Evolutionary conservation across 2,888 invertebrate species (phyloP), one percentile per base, ranked within the genome.

Genomic region (Phengaris alcon): DNA sequence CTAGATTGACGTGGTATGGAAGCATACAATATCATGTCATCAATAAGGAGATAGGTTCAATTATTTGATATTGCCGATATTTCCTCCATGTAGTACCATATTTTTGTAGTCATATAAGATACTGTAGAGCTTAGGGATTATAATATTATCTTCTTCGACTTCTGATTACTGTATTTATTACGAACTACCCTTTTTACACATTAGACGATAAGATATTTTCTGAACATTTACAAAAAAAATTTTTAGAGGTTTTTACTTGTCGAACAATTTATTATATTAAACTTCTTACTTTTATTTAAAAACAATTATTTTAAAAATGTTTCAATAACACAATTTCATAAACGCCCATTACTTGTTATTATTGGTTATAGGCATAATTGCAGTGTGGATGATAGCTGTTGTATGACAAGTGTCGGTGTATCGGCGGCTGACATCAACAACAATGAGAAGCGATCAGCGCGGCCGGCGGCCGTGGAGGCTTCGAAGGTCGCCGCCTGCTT

Each of bases 401-500:
- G 70, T 52, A 70, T 52, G 70, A 35, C 72, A n/a, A 44, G 54
- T 54, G 8, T 72, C 48, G 70, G 68, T 64, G 64, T 64, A 12
- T 35, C 48, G 57, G 46, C 13, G 51, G 35, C 57, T 75, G 75
- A 68, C 68, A 46, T n/a, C 52, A 68, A 75, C 70, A 87, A 90
- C 90, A 90, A 90, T 90, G 85, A 80, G 82, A 83, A 82, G 84
- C 79, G 84, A 82, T 82, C 82, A 80, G 86, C 83, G 86, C 81
- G 92, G 86, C 91, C 92, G 84, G 86, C 81, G 92, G 86, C 91
- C 92, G 84, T 90, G 92, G 88, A 84, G 87, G 84, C 86, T 86
- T 77, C 84, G 92, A 92, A 93, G 93, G 93, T 84, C 91, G 87
- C 75, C 80, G 81, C 79, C 80, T 86, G 88, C 90, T 93, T 93